Base-by-base conservation (phyloP, 2,888 invertebrate species). In the Pandemis corylana region DNA sequence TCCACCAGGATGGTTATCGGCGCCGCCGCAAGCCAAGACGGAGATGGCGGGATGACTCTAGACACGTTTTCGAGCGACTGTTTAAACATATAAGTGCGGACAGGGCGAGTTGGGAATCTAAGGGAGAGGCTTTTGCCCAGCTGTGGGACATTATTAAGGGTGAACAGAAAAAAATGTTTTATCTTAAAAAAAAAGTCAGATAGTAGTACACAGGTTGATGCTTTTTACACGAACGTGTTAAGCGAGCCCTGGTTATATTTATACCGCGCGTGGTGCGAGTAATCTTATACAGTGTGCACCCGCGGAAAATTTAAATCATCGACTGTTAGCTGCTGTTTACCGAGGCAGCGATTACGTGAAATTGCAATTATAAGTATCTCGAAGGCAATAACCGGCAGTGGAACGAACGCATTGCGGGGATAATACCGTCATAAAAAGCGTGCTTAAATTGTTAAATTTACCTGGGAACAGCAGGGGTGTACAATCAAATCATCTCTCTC, bases 381-480 rank as follows among this genome's bases (percentile, higher is more conserved):
- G 79, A 82, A 80, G 81, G 85, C 83, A 88, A 85, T 88, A 88
- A 86, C 83, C 80, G 78, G 72, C 81, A 78, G 79, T 77, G 80
- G 79, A 84, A 84, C 77, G 82, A 87, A 86, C 85, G 85, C 82
- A 89, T 87, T 83, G 84, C 79, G 83, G 82, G 87, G 87, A 90
- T 90, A 90, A 90, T 89, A 83, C 84, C 83, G 77, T 83, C 88
- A 86, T 91, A 90, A 92, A 91, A 89, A 87, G 84, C 86, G 86
- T 86, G 86, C 85, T 89, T 87, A 92, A 91, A 90, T 89, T 90
- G 89, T 90, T 88, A 89, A 88, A 89, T 90, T 88, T 89, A 90
- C 90, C 92, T 89, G 88, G 78, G 84, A 89, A 90, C 88, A 91
- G 89, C 89, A 85, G 90, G 90, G 90, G 87, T 85, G 87, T 85